Base-by-base conservation (phyloP, 2,888 invertebrate species). In the Drosophila neotestacea region DNA sequence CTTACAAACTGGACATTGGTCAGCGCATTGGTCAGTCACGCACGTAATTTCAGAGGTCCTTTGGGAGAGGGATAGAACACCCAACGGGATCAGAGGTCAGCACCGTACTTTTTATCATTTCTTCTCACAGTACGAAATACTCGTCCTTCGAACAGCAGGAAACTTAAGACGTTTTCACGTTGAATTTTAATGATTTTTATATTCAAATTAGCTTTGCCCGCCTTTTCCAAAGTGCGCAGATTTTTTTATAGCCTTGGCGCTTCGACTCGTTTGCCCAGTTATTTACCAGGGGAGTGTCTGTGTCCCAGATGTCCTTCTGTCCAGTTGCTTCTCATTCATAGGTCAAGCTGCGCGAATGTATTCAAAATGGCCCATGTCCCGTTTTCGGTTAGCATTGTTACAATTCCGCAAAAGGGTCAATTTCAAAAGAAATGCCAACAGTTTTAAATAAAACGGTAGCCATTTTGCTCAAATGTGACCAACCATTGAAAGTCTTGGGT, bases 21-120 rank as follows among this genome's bases (percentile, higher is more conserved):
- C 88, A 90, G 80, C 88, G 79, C 75, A 91, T 91, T 91, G 91
- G 91, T 89, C 90, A 91, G 85, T 90, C 90, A 90, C 85, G 90
- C 90, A 90, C 86, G 70, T 90, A 90, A 90, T 81, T 79, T 22
- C 13, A 7, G 16, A 50, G 28, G 32, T 55, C 48, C 63, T 64
- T 64, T 38, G 76, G 56, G 72, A 65, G 62, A 59, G 62, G 70
- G 58, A 52, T 56, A 47, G 56, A 44, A 63, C 66, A 70, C 51
- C 73, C 78, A 82, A 78, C 76, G 78, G 80, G 89, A 85, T 91
- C 91, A 91, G 83, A 91, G 91, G 91, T 91, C 91, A 91, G 60
- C 84, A 91, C 91, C 91, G 91, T 88, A 91, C 88, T 88, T 91
- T 91, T 86, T 60, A 73, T 48, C 78, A 78, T 82, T 89, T 91